phyloP scores from a whole-genome alignment of 1,140 invertebrate species.

The Babylonia areolata region DNA sequence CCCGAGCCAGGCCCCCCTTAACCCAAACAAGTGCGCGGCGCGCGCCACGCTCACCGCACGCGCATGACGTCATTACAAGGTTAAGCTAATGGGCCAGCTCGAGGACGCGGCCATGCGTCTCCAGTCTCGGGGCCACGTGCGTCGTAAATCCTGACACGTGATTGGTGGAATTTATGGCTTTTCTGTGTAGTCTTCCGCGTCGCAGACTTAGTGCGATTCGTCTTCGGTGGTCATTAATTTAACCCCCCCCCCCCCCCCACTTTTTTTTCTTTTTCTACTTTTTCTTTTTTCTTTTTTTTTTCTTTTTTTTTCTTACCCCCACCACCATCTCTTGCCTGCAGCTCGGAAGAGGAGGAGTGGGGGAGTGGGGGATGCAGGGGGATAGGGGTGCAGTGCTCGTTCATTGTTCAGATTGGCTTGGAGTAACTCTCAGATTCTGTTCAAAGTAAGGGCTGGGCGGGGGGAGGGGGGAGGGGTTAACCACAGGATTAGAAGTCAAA shows the following conservation, averaged over 20 bases:
- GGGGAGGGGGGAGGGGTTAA: too few relatives aligned
- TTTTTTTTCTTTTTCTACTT: not conserved
- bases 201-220: not conserved
- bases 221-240: constrained; percentile 20
- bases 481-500: too few relatives aligned
- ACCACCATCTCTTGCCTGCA: too few relatives aligned
- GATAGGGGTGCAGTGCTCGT: too few relatives aligned
- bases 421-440: too few relatives aligned
- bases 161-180: constrained; percentile 28
- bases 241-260: not conserved
- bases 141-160: constrained; percentile 24
- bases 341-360: too few relatives aligned
- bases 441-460: too few relatives aligned
- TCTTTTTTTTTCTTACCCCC: not conserved
- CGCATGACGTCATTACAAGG: constrained; percentile 28
- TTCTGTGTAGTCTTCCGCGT: constrained; percentile 23
- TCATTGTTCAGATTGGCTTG: too few relatives aligned
- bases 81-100: constrained; percentile 16
- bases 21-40: not conserved
- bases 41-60: constrained; percentile 10
- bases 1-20: not conserved
- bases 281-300: not conserved
- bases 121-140: constrained; percentile 15
- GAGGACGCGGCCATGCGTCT: constrained; percentile 24
- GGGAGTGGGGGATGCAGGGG: too few relatives aligned